phyloP scores from a whole-genome alignment of 1,140 invertebrate genomes.

The Trichonephila inaurata region DNA sequence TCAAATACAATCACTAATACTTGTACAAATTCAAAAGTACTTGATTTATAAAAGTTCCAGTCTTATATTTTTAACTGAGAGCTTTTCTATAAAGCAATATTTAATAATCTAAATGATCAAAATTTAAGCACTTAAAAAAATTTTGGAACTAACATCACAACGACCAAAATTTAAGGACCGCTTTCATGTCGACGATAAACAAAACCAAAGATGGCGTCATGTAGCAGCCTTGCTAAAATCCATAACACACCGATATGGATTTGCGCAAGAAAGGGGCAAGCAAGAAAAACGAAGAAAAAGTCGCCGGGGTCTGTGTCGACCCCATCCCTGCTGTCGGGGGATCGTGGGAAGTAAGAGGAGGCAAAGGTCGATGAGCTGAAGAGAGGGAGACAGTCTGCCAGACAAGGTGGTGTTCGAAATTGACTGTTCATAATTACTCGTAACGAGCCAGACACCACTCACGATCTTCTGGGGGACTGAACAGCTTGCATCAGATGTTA shows the following conservation, averaged over 20 bases:
- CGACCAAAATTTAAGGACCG: no score
- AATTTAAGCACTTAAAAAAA: no score
- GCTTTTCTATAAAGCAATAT: no score
- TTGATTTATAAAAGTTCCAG: no score
- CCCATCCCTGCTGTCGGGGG: constrained; percentile 26
- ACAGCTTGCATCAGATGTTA: not conserved
- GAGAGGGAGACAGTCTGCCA: constrained; percentile 43
- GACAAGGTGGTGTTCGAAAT: constrained; percentile 63
- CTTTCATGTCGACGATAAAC: no score
- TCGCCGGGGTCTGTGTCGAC: not conserved
- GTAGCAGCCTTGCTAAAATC: not conserved
- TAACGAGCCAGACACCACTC: constrained; percentile 43
- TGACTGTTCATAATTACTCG: constrained; percentile 59
- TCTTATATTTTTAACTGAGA: no score
- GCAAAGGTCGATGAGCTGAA: constrained; percentile 53
- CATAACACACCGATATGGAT: not conserved
- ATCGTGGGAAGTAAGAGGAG: constrained; percentile 44
- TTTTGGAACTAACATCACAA: no score
- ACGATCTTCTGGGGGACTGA: not conserved
- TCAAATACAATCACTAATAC: no score
- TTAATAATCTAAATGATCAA: no score
- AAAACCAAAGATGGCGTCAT: not conserved
- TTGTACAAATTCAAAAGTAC: no score
- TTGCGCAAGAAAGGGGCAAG: not conserved
- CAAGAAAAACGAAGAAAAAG: constrained; percentile 5